These are phyloP conservation scores for Melanotaenia pygmaea DNA, from an alignment of 2,797 vertebrate species.

Conservation along the genomic window DNA sequence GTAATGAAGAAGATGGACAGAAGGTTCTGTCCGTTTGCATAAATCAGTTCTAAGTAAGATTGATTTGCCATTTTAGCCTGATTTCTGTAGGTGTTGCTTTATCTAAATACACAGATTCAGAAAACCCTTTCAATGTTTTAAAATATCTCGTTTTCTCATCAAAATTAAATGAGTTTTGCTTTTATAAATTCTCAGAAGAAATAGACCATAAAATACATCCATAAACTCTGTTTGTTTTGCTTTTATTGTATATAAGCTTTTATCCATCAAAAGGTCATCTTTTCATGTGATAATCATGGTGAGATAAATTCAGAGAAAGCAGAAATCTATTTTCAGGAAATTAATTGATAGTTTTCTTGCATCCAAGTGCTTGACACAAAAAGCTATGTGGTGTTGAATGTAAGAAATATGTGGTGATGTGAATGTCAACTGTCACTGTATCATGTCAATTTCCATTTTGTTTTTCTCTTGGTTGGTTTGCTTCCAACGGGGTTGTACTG, in stretches of 20 bases:
- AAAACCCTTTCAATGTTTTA: no score
- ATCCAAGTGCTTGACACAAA: slow-evolving; percentile 18
- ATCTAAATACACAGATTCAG: no score
- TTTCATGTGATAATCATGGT: slow-evolving; percentile 30
- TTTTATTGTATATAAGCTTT: slow-evolving; percentile 40
- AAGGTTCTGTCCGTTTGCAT: no score
- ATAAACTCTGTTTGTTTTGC: slow-evolving; percentile 20
- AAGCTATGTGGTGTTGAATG: neutral
- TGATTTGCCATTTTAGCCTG: neutral
- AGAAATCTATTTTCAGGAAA: slow-evolving; percentile 39
- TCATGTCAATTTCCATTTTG: slow-evolving; percentile 71
- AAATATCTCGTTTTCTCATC: neutral
- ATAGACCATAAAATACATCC: slow-evolving; percentile 33
- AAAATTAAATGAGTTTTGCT: slow-evolving; percentile 51
- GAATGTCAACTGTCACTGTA: slow-evolving; percentile 59
- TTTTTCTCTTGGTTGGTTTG: slow-evolving; percentile 72
- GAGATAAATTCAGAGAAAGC: slow-evolving; percentile 25
- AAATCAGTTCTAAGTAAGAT: no score
- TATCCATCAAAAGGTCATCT: slow-evolving; percentile 57
- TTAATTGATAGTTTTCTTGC: slow-evolving; percentile 35
- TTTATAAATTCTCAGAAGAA: slow-evolving; percentile 46
- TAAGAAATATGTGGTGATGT: slow-evolving; percentile 25
- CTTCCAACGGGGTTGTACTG: slow-evolving; percentile 60
- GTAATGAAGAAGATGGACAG: no score
- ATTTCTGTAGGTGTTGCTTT: slow-evolving; percentile 14